Percentiles rank a stretch among this genome's conserved stretches.
Conservation (phyloP, 2,888 invertebrate genomes). For the Coleophora deauratella region DNA sequence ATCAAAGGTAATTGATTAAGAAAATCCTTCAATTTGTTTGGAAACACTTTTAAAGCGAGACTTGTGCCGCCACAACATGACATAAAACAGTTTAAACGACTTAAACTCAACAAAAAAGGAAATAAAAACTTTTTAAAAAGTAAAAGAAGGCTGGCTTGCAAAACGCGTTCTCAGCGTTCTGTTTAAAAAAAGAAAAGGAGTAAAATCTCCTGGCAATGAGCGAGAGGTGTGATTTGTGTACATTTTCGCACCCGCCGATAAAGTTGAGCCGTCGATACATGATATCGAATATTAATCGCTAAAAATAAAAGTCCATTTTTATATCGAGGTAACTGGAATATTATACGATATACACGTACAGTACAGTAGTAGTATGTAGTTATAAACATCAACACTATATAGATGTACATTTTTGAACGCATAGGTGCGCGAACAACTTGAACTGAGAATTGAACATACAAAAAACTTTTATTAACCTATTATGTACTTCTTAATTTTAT, state of each 20-base stretch:
- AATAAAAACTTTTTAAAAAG: conserved; percentile 30
- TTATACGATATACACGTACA: not conserved
- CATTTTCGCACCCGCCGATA: conserved; percentile 59
- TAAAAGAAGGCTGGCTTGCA: conserved; percentile 28
- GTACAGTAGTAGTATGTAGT: not conserved
- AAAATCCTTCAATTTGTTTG: too few relatives aligned
- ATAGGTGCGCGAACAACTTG: not conserved
- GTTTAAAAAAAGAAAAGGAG: conserved; percentile 23
- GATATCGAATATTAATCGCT: conserved; percentile 40
- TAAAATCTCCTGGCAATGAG: conserved; percentile 29
- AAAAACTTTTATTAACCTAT: not conserved
- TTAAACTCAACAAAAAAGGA: conserved; percentile 36
- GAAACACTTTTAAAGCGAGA: conserved; percentile 14
- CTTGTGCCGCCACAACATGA: conserved; percentile 16
- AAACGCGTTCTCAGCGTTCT: conserved; percentile 47
- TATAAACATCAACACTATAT: not conserved
- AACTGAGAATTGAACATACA: not conserved
- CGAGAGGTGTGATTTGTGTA: conserved; percentile 66
- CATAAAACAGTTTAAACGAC: conserved; percentile 37
- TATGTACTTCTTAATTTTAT: not conserved
- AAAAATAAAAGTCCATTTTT: conserved; percentile 1
- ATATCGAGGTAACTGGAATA: not conserved
- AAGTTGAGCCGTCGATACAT: conserved; percentile 44
- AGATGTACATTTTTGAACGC: not conserved
- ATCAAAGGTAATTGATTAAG: too few relatives aligned